Evolutionary conservation across 2,113 vertebrate species (phyloP), one percentile per base, ranked within the genome.

Genomic region (Oncorhynchus gorbuscha): DNA sequence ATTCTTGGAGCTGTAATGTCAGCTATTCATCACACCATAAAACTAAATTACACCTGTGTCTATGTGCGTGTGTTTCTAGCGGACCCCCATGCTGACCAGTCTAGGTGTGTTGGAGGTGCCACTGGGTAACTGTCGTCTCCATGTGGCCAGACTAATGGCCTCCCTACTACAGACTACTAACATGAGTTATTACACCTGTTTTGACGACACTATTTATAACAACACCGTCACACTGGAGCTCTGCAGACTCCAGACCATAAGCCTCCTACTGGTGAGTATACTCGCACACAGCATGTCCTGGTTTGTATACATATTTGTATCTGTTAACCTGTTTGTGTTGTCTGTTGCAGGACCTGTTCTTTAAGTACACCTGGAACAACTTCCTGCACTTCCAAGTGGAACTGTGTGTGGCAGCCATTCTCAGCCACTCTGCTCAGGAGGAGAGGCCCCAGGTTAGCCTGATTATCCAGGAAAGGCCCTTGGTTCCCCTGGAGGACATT

Each of bases 331-430:
- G 13, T 68, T 24, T 68, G 18, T 69, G 48, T 6, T 65, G 7
- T 28, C 12, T 9, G 30, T 66, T 72, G 0, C 88, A 99, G 97
- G 95, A 98, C 82, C 92, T 98, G 84, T 99, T 99, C 90, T 99
- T 99, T 87, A 96, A 97, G 85, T 99, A 97, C 89, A 96, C 94
- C 1, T 99, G 97, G 97, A 99, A 99, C 92, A 99, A 99, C 89
- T 99, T 99, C 80, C 85, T 99, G 90, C 97, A 99, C 89, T 95
- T 97, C 87, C 97, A 99, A 95, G 97, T 99, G 92, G 97, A 99
- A 77, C 90, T 99, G 68, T 99, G 97, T 78, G 91, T 99, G 82
- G 95, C 95, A 2, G 96, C 96, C 69, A 96, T 99, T 65, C 91
- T 99, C 65, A 94, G 96, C 1, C 96, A 95, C 62, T 94, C 95